Evolutionary conservation across 2,797 vertebrate genomes (phyloP).

Genomic region (Leuciscus waleckii): DNA sequence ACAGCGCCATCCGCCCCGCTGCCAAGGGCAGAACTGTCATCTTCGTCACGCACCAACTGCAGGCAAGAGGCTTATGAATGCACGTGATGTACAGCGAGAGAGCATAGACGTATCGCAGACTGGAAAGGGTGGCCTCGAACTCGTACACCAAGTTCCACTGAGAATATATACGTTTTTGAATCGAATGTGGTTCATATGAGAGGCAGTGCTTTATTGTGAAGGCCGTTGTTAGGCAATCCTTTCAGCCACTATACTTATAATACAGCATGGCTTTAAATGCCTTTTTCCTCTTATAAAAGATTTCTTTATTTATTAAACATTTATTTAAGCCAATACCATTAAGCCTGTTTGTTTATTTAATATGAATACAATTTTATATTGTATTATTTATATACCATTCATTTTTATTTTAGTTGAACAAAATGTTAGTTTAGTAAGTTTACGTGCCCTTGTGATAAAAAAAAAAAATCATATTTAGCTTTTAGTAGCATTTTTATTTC

Average conservation of each 20-base stretch:
- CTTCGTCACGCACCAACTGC: slow-evolving; percentile 87
- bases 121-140: neutral
- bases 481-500: neutral
- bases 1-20: slow-evolving; percentile 73
- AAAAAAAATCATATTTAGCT: neutral
- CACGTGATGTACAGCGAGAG: neutral
- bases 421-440: neutral
- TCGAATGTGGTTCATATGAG: neutral
- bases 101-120: neutral
- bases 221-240: neutral
- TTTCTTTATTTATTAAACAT: neutral
- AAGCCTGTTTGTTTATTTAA: neutral
- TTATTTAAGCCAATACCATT: neutral
- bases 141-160: neutral
- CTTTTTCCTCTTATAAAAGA: neutral
- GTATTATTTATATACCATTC: neutral
- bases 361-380: neutral
- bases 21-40: slow-evolving; percentile 79
- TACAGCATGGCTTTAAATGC: neutral
- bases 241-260: neutral
- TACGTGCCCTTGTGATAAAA: neutral
- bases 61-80: slow-evolving; percentile 69
- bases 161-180: neutral
- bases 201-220: neutral
- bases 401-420: neutral